These are phyloP conservation scores for Vollenhovia emeryi DNA, from an alignment of 1,140 invertebrate species.

Conservation along the genomic window DNA sequence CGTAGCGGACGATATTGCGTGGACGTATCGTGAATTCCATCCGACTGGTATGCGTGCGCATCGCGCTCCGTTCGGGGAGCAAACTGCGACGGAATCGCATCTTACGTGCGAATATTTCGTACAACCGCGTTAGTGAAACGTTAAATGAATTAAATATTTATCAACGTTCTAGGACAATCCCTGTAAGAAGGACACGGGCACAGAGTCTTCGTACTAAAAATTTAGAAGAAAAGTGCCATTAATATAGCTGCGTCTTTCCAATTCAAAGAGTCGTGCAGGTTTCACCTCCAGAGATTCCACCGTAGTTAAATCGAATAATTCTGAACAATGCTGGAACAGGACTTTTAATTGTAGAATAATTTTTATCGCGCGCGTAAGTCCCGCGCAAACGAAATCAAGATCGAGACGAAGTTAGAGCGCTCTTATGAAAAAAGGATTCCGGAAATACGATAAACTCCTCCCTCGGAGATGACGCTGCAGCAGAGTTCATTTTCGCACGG, in stretches of 20 bases:
- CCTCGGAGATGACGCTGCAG: not conserved
- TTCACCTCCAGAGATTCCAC: not conserved
- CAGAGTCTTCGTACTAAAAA: not conserved
- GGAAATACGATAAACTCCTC: not conserved
- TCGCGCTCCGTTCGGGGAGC: slow-evolving; percentile 26
- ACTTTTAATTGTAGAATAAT: too few species aligned
- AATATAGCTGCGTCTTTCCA: not conserved
- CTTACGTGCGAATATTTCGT: slow-evolving; percentile 11
- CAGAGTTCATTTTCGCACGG: slow-evolving; percentile 1
- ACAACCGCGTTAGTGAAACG: not conserved
- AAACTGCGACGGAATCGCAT: slow-evolving; percentile 4
- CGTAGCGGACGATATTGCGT: slow-evolving; percentile 52
- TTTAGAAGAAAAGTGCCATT: too few species aligned
- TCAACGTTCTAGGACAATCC: not conserved
- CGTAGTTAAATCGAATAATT: not conserved
- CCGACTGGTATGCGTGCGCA: slow-evolving; percentile 32
- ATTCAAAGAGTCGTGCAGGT: not conserved
- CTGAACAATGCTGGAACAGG: too few species aligned
- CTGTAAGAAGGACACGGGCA: too few species aligned
- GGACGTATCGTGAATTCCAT: slow-evolving; percentile 63
- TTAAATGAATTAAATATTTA: not conserved
- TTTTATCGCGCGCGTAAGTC: not conserved
- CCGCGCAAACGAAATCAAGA: not conserved
- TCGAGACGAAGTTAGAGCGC: not conserved
- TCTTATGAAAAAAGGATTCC: not conserved